Evolutionary conservation across 2,113 vertebrate species (phyloP).

Genomic region (Rostratula benghalensis): DNA sequence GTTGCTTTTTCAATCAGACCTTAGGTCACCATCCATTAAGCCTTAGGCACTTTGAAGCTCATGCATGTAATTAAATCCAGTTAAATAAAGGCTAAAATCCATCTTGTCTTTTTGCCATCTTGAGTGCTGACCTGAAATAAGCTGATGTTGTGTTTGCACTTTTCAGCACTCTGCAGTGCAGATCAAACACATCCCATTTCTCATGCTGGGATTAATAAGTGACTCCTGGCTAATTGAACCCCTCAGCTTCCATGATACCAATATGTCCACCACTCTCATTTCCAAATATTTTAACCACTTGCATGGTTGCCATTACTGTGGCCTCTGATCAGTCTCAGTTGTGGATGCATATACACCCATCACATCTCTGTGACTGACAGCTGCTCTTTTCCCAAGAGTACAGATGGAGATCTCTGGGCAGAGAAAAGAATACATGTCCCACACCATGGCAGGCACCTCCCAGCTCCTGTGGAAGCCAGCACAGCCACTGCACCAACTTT

Average conservation of each 20-base stretch:
- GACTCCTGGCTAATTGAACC: not conserved
- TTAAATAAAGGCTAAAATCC: conserved; percentile 29
- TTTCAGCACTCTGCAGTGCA: not conserved
- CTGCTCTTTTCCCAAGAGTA: not conserved
- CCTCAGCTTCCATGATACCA: not conserved
- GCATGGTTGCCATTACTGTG: not conserved
- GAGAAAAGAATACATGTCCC: accelerated
- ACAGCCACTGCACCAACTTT: not conserved
- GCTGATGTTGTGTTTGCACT: not conserved
- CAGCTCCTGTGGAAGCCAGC: not conserved
- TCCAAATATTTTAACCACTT: not conserved
- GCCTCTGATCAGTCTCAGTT: not conserved
- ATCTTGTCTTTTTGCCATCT: not conserved
- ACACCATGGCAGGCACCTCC: not conserved
- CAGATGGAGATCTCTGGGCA: accelerated
- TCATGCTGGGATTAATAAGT: not conserved
- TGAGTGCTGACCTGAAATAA: not conserved
- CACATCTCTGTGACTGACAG: not conserved
- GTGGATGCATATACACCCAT: not conserved
- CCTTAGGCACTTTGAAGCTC: conserved; percentile 5
- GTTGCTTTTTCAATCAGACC: not conserved
- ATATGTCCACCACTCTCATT: not conserved
- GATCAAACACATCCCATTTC: not conserved
- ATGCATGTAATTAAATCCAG: conserved; percentile 8
- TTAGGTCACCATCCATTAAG: not conserved